These are phyloP conservation scores for Anabas testudineus DNA, from an alignment of 2,797 vertebrate genomes.

Conservation along the genomic window DNA sequence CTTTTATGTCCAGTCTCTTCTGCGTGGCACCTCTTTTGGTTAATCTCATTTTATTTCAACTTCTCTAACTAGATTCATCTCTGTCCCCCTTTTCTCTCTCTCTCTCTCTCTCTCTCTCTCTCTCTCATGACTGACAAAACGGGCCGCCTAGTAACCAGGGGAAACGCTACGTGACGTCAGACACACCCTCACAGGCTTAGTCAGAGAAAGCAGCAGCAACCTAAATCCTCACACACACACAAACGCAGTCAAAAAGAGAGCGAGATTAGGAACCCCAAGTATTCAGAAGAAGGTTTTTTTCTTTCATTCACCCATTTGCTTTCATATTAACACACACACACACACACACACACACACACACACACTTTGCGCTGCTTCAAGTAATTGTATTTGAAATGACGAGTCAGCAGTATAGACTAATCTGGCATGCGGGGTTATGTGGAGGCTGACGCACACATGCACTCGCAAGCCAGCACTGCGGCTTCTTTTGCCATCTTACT, in stretches of 20 bases:
- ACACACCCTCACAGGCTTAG: constrained; percentile 60
- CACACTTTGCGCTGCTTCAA: constrained; percentile 47
- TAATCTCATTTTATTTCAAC: constrained; percentile 13
- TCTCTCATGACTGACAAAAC: constrained; percentile 37
- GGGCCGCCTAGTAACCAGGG: constrained; percentile 47
- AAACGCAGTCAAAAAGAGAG: constrained; percentile 12
- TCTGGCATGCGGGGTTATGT: constrained; percentile 61
- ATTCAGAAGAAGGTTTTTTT: constrained; percentile 46
- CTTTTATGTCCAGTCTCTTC: constrained; percentile 18
- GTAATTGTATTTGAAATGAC: constrained; percentile 60
- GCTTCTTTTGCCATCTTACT: constrained; percentile 53
- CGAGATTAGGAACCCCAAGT: constrained; percentile 53
- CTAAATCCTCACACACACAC: constrained; percentile 44
- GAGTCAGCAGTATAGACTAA: constrained; percentile 75
- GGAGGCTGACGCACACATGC: constrained; percentile 45
- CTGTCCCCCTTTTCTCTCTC: constrained; percentile 5
- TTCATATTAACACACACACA: constrained; percentile 11
- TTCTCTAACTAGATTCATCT: constrained; percentile 40
- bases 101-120: constrained; percentile 8
- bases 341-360: constrained; percentile 18
- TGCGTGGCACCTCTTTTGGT: constrained; percentile 1
- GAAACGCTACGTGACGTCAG: constrained; percentile 64
- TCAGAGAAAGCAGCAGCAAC: constrained; percentile 54
- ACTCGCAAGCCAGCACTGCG: constrained; percentile 42
- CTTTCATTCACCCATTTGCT: constrained; percentile 52